These are phyloP conservation scores for Chelonoidis abingdonii DNA, from an alignment of 2,113 vertebrate species.

Conservation along the genomic window DNA sequence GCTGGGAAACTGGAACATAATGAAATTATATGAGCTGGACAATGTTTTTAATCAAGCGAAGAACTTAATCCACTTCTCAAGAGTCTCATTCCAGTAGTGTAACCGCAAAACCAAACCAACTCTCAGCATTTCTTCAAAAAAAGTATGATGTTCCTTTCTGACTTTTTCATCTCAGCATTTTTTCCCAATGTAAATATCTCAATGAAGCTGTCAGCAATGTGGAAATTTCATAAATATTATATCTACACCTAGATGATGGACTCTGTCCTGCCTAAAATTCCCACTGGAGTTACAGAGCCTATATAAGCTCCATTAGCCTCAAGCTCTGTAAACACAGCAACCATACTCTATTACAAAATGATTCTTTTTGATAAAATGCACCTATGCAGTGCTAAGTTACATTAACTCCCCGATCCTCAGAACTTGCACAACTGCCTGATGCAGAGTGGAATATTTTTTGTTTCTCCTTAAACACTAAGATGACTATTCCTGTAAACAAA, in stretches of 20 bases:
- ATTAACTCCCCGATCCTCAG: constrained; percentile 1
- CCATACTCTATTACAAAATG: neutral
- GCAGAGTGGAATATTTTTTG: neutral
- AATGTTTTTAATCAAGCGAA: neutral
- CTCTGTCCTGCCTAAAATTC: neutral
- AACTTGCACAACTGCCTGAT: neutral
- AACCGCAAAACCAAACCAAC: neutral
- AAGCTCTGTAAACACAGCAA: neutral
- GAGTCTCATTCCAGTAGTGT: neutral
- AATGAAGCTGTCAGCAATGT: neutral
- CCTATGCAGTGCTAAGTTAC: neutral
- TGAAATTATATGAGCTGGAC: neutral
- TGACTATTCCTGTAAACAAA: neutral
- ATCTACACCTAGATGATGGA: constrained; percentile 9
- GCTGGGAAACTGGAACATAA: constrained; percentile 16
- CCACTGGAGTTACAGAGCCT: neutral
- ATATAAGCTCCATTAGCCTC: neutral
- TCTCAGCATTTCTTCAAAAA: neutral
- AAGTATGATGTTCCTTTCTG: neutral
- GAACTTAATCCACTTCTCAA: neutral
- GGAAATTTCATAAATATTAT: neutral
- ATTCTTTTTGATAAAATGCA: neutral
- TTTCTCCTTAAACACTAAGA: neutral
- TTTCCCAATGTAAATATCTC: neutral
- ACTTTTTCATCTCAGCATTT: neutral